Evolutionary conservation across 1,140 invertebrate species (phyloP), one percentile per base, ranked within the genome.

Genomic region (Hycleus cichorii): DNA sequence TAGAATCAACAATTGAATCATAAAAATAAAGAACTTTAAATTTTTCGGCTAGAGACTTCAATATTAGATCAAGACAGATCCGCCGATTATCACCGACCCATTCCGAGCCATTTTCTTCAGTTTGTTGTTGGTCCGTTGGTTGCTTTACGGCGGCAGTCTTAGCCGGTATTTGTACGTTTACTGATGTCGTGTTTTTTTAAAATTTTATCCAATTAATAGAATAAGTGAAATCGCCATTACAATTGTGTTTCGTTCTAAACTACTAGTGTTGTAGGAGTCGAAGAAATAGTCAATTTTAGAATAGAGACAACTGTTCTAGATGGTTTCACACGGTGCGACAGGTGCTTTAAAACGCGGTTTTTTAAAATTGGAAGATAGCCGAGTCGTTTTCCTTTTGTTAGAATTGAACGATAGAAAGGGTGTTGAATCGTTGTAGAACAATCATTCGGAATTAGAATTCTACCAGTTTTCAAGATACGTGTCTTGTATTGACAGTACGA

Each of bases 81-180:
- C 32, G 32, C 58, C 57, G 59, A 55, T 43, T 56, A 52, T 46
- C 39, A 27, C 59, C 59, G 52, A 55, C 44, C 40, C 52, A 11
- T 12, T 42, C 43, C 59, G 53, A 48, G 40, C 47, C 48, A 11
- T 11, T 18, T 47, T 11, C 59, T 60, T 32, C 32, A 32, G 32
- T 32, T 32, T 32, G 52, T 60, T 53, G 56, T 39, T 53, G 59
- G 53, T 54, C 32, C 47, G 58, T 47, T 56, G 32, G 32, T 32
- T 18, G 18, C 18, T 18, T 32, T 32, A 32, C 32, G 32, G 59
- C 59, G 52, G 52, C 58, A 60, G 59, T 60, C 59, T 60, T 48
- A 53, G 56, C 53, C 59, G 59, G 59, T 48, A 60, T 60, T 60
- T 60, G 59, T 60, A 56, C 45, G 45, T 49, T 39, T 47, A 43